phyloP scores from a whole-genome alignment of 2,113 vertebrate genomes.

The Oreocharis arfaki region DNA sequence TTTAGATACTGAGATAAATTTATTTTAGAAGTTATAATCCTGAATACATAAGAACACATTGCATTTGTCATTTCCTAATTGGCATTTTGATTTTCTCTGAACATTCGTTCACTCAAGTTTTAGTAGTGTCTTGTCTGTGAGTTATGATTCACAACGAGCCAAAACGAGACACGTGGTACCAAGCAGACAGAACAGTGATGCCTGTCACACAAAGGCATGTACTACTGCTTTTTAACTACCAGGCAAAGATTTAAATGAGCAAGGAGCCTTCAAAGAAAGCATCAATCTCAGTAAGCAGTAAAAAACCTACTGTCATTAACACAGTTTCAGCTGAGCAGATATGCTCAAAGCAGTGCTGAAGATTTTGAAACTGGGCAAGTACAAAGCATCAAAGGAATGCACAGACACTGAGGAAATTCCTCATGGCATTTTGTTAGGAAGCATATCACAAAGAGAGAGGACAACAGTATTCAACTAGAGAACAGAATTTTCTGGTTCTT shows the following conservation, averaged over 20 bases:
- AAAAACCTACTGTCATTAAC: neutral
- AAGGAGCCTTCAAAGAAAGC: conserved; percentile 1
- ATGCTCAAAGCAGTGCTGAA: neutral
- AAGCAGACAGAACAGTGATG: neutral
- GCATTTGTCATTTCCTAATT: neutral
- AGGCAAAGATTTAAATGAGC: conserved; percentile 24
- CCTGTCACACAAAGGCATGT: neutral
- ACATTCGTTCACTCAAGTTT: neutral
- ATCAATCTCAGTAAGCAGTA: neutral
- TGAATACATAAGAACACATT: neutral
- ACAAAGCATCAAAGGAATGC: neutral
- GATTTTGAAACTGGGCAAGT: neutral
- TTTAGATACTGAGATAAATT: neutral
- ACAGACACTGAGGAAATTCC: neutral
- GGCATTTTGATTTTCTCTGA: neutral
- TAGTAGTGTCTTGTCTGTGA: neutral
- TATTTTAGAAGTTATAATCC: neutral
- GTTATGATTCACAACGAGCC: neutral
- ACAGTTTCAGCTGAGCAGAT: neutral
- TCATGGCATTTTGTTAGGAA: neutral
- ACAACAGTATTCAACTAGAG: neutral
- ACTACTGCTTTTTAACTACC: conserved; percentile 6
- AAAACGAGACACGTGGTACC: accelerated
- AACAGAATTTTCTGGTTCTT: neutral
- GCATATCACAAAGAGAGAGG: neutral